Conservation (phyloP, 2,797 vertebrate genomes). For the Pterois miles region DNA sequence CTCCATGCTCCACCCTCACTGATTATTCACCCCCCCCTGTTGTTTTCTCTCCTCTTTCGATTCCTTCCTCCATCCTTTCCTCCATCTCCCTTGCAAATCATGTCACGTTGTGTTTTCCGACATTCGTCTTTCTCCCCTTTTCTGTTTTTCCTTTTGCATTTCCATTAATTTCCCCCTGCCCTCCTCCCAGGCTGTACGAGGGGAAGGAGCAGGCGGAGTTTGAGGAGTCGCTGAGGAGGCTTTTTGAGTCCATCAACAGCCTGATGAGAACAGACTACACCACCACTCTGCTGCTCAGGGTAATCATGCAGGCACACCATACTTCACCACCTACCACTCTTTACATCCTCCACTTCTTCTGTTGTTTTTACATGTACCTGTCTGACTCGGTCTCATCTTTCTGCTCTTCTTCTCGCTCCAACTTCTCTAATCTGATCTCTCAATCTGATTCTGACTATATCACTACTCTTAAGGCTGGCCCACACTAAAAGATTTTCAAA, state of each 20-base stretch:
- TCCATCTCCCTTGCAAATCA: background rate
- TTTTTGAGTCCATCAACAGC: conserved; percentile 98
- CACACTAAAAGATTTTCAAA: too few species aligned
- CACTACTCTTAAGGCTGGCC: conserved; percentile 17
- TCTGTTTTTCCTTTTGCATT: conserved; percentile 13
- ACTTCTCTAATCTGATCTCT: background rate
- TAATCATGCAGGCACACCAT: conserved; percentile 56
- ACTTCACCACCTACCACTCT: background rate
- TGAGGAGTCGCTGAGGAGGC: conserved; percentile 93
- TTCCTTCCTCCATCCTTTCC: background rate
- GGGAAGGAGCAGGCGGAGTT: conserved; percentile 96
- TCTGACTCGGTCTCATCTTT: background rate
- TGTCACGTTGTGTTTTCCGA: background rate
- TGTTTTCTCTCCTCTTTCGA: conserved; percentile 16
- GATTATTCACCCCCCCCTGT: conserved; percentile 7
- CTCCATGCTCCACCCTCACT: background rate
- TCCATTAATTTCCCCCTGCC: conserved; percentile 9
- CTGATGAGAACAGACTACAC: conserved; percentile 93
- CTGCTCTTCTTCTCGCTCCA: background rate
- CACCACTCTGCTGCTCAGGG: conserved; percentile 92
- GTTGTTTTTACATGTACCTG: background rate
- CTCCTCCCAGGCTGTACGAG: conserved; percentile 89
- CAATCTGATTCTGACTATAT: conserved; percentile 15
- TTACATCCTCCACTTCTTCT: background rate
- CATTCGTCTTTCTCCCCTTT: background rate